Conservation (phyloP, 2,888 invertebrate species). For the Eupithecia dodoneata region DNA sequence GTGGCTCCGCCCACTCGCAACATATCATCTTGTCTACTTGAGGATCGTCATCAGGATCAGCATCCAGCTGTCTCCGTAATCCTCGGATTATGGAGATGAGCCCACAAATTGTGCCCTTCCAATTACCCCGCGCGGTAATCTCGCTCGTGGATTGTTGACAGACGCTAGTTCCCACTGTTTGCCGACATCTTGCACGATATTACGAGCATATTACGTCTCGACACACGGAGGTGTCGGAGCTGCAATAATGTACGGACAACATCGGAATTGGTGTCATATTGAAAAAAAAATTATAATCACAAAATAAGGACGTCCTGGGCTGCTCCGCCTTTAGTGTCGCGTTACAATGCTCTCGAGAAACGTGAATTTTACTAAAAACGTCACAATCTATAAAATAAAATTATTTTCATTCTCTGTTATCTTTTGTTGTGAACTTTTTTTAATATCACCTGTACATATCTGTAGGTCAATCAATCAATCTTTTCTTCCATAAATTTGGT, state of each 20-base stretch:
- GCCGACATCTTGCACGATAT: background rate
- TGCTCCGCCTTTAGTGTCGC: background rate
- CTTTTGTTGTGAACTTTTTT: background rate
- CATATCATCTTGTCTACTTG: background rate
- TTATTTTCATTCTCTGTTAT: too few species aligned
- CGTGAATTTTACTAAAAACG: too few species aligned
- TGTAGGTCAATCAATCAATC: background rate
- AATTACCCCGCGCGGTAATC: conserved; percentile 4
- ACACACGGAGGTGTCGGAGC: background rate
- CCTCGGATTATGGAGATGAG: conserved; percentile 46
- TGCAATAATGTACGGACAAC: background rate
- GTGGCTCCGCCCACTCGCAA: background rate
- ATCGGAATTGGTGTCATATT: background rate
- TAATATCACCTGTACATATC: background rate
- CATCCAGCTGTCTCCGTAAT: conserved; percentile 42
- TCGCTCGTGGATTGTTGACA: background rate
- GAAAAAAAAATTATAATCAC: too few species aligned
- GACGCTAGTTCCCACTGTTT: conserved; percentile 3
- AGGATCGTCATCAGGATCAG: conserved; percentile 17
- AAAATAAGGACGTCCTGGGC: too few species aligned
- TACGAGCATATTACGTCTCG: background rate
- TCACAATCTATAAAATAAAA: too few species aligned
- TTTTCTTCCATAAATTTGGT: background rate
- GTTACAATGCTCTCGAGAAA: background rate
- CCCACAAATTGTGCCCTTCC: conserved; percentile 38